Percentiles rank a stretch among this genome's conserved stretches.
These are phyloP conservation scores for Anoplopoma fimbria DNA, from an alignment of 2,113 vertebrate species.

Conservation along the genomic window DNA sequence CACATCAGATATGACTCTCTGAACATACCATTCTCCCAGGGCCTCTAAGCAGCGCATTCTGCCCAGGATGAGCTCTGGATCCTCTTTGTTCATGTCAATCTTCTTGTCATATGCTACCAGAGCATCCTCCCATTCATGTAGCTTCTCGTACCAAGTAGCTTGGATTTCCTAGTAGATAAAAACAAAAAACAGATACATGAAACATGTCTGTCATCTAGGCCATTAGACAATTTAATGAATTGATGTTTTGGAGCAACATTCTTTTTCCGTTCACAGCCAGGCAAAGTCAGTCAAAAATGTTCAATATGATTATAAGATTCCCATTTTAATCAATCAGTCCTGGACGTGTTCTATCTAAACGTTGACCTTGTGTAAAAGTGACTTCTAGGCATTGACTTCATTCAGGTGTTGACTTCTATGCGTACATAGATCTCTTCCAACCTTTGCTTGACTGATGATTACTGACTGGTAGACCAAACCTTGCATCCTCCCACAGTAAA, in stretches of 20 bases:
- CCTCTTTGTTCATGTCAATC: slow-evolving; percentile 97
- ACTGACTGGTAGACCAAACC: slow-evolving; percentile 11
- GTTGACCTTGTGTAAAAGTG: not conserved
- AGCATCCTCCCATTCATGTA: slow-evolving; percentile 99
- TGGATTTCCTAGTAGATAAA: slow-evolving; percentile 91
- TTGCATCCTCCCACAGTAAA: slow-evolving; percentile 49
- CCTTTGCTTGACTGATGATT: slow-evolving; percentile 21
- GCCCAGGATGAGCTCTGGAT: slow-evolving; percentile 96
- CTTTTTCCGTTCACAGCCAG: not conserved
- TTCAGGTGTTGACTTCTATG: too few relatives aligned
- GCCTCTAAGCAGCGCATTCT: slow-evolving; percentile 98
- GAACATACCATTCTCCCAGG: slow-evolving; percentile 95
- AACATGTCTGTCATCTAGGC: not conserved
- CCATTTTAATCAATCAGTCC: not conserved
- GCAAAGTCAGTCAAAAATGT: not conserved
- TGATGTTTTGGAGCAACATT: not conserved
- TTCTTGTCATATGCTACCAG: slow-evolving; percentile 97
- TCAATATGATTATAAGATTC: too few relatives aligned
- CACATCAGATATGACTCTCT: slow-evolving; percentile 6
- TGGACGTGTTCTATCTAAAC: not conserved
- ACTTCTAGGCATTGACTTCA: not conserved
- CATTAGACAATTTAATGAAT: not conserved
- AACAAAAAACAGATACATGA: not conserved
- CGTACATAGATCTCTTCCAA: not conserved
- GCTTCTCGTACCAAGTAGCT: slow-evolving; percentile 99